Conservation (phyloP, 2,113 vertebrate species). For the Anthoscopus minutus region DNA sequence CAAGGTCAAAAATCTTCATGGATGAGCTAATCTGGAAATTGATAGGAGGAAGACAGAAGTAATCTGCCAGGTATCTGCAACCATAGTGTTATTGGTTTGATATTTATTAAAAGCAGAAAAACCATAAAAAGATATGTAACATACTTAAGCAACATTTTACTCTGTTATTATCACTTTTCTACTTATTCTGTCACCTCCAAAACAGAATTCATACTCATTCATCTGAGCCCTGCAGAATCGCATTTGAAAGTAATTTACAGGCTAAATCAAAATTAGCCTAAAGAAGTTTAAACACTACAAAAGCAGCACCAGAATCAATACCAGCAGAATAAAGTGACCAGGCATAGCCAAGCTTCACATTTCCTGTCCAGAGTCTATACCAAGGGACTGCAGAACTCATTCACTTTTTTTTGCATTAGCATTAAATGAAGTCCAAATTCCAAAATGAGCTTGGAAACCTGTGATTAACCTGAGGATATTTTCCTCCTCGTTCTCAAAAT, state of each 20-base stretch:
- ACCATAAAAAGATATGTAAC: not conserved
- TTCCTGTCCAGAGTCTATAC: not conserved
- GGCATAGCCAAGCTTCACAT: not conserved
- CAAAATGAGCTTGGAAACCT: not conserved
- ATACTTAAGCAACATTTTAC: not conserved
- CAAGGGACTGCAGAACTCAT: not conserved
- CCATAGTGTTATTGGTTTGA: not conserved
- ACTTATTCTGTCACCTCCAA: not conserved
- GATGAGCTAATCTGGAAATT: not conserved
- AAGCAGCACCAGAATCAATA: not conserved
- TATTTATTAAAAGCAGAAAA: not conserved
- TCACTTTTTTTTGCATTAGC: not conserved
- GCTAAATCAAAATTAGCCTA: not conserved
- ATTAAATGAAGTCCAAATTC: conserved; percentile 1
- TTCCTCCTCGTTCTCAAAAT: not conserved
- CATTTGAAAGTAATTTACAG: not conserved
- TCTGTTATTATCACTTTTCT: not conserved
- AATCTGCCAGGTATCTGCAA: not conserved
- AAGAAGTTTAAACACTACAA: not conserved
- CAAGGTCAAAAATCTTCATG: not conserved
- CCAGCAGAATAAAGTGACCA: not conserved
- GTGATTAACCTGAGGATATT: not conserved
- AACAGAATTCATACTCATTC: not conserved
- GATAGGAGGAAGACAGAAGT: not conserved
- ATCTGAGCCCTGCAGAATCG: not conserved